Evolutionary conservation across 2,888 invertebrate species (phyloP), one percentile per base, ranked within the genome.

Genomic region (Beris morrisii): DNA sequence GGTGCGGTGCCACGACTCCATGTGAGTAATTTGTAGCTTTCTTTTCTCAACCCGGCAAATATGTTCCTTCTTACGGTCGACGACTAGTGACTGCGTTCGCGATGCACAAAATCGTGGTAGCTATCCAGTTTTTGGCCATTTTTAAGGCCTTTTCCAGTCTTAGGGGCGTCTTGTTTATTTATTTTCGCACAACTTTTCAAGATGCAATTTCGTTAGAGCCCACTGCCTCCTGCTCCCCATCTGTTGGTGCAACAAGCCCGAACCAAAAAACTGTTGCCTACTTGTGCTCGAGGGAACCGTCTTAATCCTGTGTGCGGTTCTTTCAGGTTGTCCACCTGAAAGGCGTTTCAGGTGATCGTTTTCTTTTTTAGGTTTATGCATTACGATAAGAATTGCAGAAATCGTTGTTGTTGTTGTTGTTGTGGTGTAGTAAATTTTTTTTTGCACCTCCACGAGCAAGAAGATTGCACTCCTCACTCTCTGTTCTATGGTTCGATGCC

Each of bases 401-500:
- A 61, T 50, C 50, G 61, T 38, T 64, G 66, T 12, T 64, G 64
- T 45, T 61, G 66, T 58, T 69, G 68, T 38, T 46, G 54, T 63
- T 66, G 53, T 66, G 66, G 53, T 31, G 61, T 45, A 63, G 50
- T 54, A 48, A 64, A 55, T 57, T 44, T 44, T 28, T 28, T 15
- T 30, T 38, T 30, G 46, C n/a, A 38, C 54, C n/a, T 4, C 38
- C 9, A 9, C 9, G 38, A 22, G 38, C 38, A 5, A 38, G 38
- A 38, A 38, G 9, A 38, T 38, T 38, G 38, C 38, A 31, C 11
- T 48, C 7, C 31, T 28, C 56, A 55, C 45, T 56, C 56, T 65
- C 45, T 56, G 28, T 52, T 65, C 68, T 68, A 68, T 68, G 68
- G 68, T 68, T 68, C 68, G 65, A 59, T 68, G 68, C 56, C 68